Conservation (phyloP, 2,113 vertebrate species). For the Choloepus hoffmanni region DNA sequence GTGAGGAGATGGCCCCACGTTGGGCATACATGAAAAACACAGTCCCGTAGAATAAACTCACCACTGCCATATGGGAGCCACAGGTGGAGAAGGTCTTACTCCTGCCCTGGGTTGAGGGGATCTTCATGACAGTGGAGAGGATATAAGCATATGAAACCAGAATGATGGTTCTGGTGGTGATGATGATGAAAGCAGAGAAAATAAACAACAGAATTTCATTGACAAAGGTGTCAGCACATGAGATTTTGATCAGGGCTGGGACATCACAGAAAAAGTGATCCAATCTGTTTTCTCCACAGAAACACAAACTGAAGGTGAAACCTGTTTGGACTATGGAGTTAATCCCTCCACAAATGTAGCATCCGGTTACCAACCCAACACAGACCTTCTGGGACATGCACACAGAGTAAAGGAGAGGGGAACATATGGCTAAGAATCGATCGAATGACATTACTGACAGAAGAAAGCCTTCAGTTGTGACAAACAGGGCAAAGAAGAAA, state of each 20-base stretch:
- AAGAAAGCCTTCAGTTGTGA: slow-evolving; percentile 80
- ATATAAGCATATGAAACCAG: slow-evolving; percentile 80
- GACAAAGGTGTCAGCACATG: slow-evolving; percentile 68
- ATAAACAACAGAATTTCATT: slow-evolving; percentile 75
- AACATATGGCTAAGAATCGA: slow-evolving; percentile 79
- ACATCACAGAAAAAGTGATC: slow-evolving; percentile 79
- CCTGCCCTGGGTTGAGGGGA: slow-evolving; percentile 79
- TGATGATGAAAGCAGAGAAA: slow-evolving; percentile 76
- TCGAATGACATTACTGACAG: slow-evolving; percentile 82
- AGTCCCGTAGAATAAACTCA: slow-evolving; percentile 84
- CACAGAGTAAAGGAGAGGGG: slow-evolving; percentile 61
- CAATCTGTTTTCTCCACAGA: slow-evolving; percentile 74
- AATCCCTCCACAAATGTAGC: slow-evolving; percentile 79
- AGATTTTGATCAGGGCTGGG: slow-evolving; percentile 76
- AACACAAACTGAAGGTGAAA: slow-evolving; percentile 81
- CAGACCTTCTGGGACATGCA: slow-evolving; percentile 78
- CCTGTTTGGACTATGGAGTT: slow-evolving; percentile 82
- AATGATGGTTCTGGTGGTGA: slow-evolving; percentile 74
- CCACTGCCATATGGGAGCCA: slow-evolving; percentile 78
- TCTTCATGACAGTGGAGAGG: slow-evolving; percentile 70
- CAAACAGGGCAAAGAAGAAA: slow-evolving; percentile 85
- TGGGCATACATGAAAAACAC: slow-evolving; percentile 83
- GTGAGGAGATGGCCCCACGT: slow-evolving; percentile 72
- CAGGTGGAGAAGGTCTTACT: slow-evolving; percentile 81
- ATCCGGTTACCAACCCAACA: slow-evolving; percentile 66